Base-by-base conservation (phyloP, 2,797 vertebrate species). In the Pterois miles region DNA sequence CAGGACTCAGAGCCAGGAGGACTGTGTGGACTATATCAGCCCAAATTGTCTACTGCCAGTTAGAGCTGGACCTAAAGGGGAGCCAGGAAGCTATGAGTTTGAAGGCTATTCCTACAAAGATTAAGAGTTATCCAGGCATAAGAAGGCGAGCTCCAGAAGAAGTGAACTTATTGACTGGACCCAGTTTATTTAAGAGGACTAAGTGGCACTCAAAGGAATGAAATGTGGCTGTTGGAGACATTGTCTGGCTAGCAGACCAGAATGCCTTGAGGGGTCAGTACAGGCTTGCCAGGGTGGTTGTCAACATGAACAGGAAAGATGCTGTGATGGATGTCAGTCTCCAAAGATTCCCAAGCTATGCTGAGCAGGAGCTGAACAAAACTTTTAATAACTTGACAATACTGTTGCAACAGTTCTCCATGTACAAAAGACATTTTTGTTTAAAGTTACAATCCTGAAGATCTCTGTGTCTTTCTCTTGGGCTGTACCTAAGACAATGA, bases 241-340 rank as follows among this genome's bases (percentile, higher is more conserved):
- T 71, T 0, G 63, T 88, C 18, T 85, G 82, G 77, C 6, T 82
- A 8, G 64, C 46, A 5, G 80, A 80, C 7, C 82, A 84, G 12
- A 83, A 85, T 20, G 59, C 79, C 3, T 25, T 78, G 18, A 74
- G 84, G 12, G 53, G 73, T 1, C 85, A 80, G 9, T 87, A 58
- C 33, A 78, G 53, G 1, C 38, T 85, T 0, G 80, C 10, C 34
- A 83, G 71, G 58, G 54, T 57, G 9, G 33, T 80, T 43, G 74
- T 76, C 16, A 73, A 76, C 13, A 1, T 31, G 13, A 77, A 81
- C 36, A 25, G 8, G 0, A 74, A 63, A 16, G 76, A 70, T 3
- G 57, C 73, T 22, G 66, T 82, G 0, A 72, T 67, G 12, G 71
- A 82, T 74, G 75, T 78, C 0, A 9, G 53, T 14, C 53, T 86